Percentiles rank a stretch among this genome's conserved stretches.
Evolutionary conservation across 1,140 invertebrate species (phyloP).

Genomic region (Coboldia fuscipes): DNA sequence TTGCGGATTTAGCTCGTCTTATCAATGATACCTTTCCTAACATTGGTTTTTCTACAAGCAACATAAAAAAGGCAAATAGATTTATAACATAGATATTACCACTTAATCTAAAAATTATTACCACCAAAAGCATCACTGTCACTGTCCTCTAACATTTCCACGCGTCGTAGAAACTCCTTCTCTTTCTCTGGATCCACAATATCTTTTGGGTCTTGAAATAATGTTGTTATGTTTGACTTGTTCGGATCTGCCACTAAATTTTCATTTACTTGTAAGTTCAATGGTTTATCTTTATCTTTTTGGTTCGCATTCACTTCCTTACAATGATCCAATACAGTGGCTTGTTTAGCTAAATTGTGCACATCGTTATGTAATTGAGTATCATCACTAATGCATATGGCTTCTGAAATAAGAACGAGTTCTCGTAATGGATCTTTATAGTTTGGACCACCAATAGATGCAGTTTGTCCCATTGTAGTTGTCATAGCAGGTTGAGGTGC

Average conservation of each 20-base stretch:
- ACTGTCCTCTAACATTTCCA: slow-evolving; percentile 27
- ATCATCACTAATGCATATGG: slow-evolving; percentile 16
- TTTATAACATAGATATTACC: not conserved
- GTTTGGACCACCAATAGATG: slow-evolving; percentile 2
- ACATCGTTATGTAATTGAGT: slow-evolving; percentile 15
- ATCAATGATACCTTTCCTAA: slow-evolving; percentile 33
- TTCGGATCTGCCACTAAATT: not conserved
- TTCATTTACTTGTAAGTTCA: not conserved
- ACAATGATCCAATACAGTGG: slow-evolving; percentile 20
- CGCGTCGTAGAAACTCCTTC: slow-evolving; percentile 23
- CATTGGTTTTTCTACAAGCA: slow-evolving; percentile 21
- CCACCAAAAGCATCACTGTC: slow-evolving; percentile 36
- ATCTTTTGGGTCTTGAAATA: slow-evolving; percentile 21
- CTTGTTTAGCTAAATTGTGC: slow-evolving; percentile 24
- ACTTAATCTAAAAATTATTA: slow-evolving; percentile 10
- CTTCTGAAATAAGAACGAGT: slow-evolving; percentile 26
- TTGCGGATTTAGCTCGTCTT: slow-evolving; percentile 32
- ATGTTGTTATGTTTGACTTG: slow-evolving; percentile 9
- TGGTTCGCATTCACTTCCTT: slow-evolving; percentile 9
- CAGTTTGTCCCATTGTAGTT: not conserved
- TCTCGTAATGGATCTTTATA: slow-evolving; percentile 28
- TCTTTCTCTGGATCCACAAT: slow-evolving; percentile 22
- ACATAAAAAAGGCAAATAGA: not conserved
- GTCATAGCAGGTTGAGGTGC: not conserved
- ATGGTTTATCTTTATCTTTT: not conserved